A percentile compares a stretch with the other conserved stretches of the same genome.
These are phyloP conservation scores for Pongo pygmaeus DNA, from an alignment of 2,113 vertebrate genomes.

Conservation along the genomic window DNA sequence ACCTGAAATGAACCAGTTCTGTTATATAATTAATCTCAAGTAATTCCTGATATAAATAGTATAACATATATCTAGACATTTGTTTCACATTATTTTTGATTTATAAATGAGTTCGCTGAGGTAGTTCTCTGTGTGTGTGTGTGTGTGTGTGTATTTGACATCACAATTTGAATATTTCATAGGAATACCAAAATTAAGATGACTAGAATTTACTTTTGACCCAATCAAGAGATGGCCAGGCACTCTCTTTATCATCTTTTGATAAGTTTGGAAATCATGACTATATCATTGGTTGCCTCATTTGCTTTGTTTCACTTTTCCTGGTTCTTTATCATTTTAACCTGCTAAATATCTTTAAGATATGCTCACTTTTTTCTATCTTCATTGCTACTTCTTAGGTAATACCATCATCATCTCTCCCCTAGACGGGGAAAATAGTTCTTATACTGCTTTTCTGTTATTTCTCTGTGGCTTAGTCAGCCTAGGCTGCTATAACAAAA, in stretches of 20 bases:
- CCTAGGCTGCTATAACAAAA: neutral
- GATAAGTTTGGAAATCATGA: neutral
- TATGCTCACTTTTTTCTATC: neutral
- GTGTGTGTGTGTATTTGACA: accelerated
- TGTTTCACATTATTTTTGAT: neutral
- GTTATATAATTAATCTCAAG: neutral
- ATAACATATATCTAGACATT: neutral
- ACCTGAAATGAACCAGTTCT: neutral
- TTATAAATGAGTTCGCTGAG: neutral
- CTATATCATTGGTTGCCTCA: neutral
- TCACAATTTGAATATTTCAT: neutral
- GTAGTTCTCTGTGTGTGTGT: neutral
- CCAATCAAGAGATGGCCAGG: too few species aligned
- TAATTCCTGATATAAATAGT: neutral
- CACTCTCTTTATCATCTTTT: neutral
- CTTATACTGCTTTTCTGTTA: neutral
- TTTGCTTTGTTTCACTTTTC: neutral
- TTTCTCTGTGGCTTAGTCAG: neutral
- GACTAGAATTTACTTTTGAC: neutral
- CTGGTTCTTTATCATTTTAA: neutral
- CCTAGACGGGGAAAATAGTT: neutral
- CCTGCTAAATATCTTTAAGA: neutral
- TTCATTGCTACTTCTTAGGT: neutral
- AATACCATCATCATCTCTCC: neutral
- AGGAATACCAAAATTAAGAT: neutral